Conservation (phyloP, 2,113 vertebrate species). For the Corythoichthys haematopterus region DNA sequence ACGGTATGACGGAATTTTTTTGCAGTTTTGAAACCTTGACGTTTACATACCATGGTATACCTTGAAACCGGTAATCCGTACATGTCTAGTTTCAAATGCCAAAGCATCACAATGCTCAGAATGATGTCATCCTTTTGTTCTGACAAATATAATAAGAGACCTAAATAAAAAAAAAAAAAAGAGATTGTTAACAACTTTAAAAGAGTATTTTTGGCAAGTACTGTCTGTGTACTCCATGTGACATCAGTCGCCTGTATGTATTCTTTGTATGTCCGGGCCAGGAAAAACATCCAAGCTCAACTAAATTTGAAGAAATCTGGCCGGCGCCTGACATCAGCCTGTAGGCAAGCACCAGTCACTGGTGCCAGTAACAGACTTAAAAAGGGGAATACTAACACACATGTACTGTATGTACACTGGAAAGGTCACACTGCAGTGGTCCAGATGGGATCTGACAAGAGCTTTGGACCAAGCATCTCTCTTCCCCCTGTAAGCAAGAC, state of each 20-base stretch:
- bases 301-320: background rate
- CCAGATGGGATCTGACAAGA: constrained; percentile 10
- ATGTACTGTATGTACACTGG: background rate
- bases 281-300: background rate
- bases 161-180: background rate
- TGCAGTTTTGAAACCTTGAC: too few species aligned
- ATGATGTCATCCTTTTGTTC: background rate
- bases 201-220: background rate
- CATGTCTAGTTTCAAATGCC: background rate
- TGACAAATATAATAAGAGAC: background rate
- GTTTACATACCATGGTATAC: too few species aligned
- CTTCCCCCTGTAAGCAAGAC: background rate
- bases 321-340: background rate
- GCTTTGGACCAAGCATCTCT: constrained; percentile 4
- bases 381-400: background rate
- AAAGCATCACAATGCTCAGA: background rate
- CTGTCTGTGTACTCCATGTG: background rate
- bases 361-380: background rate
- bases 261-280: background rate
- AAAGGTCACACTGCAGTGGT: constrained; percentile 5
- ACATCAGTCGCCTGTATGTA: background rate
- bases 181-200: background rate
- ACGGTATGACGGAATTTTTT: too few species aligned
- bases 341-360: background rate
- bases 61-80: too few species aligned